Percentiles rank a stretch among this genome's conserved stretches.
phyloP scores from a whole-genome alignment of 1,140 invertebrate genomes.

The Carposina sasakii region DNA sequence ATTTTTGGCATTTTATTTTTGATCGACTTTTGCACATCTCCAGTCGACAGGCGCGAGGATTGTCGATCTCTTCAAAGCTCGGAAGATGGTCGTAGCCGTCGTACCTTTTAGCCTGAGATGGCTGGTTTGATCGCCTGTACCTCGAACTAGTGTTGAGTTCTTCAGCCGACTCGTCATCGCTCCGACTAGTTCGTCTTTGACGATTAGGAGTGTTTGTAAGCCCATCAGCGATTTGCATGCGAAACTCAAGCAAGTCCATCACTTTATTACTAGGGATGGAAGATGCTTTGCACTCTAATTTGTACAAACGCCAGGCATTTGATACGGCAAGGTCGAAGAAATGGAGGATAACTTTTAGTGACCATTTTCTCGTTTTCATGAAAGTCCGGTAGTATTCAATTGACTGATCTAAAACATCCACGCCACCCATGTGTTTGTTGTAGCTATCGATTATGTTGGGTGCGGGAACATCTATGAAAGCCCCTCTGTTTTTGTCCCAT shows the following conservation, averaged over 20 bases:
- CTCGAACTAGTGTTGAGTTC: no score
- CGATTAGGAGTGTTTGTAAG: conserved; percentile 8
- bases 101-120: no score
- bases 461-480: background rate
- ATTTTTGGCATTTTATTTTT: no score
- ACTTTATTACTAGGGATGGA: background rate
- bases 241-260: conserved; percentile 5
- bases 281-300: conserved; percentile 1
- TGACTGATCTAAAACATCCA: conserved; percentile 6
- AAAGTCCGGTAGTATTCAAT: conserved; percentile 12
- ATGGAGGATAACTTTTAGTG: conserved; percentile 14
- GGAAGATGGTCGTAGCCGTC: no score
- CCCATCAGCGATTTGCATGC: conserved; percentile 5
- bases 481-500: background rate
- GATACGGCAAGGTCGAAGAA: conserved; percentile 10
- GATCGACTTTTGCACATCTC: no score
- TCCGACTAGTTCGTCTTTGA: no score
- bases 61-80: no score
- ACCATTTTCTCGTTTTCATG: conserved; percentile 12
- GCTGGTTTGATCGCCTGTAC: no score
- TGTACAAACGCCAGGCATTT: conserved; percentile 8
- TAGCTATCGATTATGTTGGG: background rate
- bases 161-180: no score
- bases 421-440: conserved; percentile 9
- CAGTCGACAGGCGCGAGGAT: no score